These are phyloP conservation scores for Oscheius sp. DNA, from an alignment of 2,888 invertebrate genomes.

Conservation along the genomic window DNA sequence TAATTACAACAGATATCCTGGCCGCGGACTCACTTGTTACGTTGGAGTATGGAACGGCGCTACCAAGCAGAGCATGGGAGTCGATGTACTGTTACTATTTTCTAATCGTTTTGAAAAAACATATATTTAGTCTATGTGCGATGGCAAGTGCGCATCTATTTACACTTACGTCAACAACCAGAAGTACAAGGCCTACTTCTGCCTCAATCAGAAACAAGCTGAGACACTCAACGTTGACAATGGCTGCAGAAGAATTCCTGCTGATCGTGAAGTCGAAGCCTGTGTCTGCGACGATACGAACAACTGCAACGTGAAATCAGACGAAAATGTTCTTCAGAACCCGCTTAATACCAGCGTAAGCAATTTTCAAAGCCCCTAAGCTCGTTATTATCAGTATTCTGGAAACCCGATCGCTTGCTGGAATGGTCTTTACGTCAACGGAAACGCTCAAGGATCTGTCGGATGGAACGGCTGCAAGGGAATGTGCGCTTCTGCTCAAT, in stretches of 20 bases:
- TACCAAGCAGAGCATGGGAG: slow-evolving; percentile 47
- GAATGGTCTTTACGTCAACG: slow-evolving; percentile 52
- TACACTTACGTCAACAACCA: slow-evolving; percentile 41
- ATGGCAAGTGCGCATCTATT: slow-evolving; percentile 52
- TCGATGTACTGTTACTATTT: slow-evolving; percentile 35
- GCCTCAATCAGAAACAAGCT: slow-evolving; percentile 44
- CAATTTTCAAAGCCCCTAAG: background rate
- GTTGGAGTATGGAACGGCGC: slow-evolving; percentile 50
- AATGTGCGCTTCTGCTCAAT: slow-evolving; percentile 22
- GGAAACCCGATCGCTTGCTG: slow-evolving; percentile 52
- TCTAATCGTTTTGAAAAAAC: no score
- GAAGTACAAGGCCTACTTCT: slow-evolving; percentile 51
- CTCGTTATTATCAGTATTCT: slow-evolving; percentile 36
- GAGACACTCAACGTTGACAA: slow-evolving; percentile 45
- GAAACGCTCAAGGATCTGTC: slow-evolving; percentile 37
- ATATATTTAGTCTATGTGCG: slow-evolving; percentile 39
- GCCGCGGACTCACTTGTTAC: slow-evolving; percentile 45
- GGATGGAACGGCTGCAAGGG: slow-evolving; percentile 31
- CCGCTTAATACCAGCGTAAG: slow-evolving; percentile 34
- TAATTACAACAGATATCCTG: slow-evolving; percentile 47
- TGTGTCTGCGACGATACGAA: slow-evolving; percentile 52
- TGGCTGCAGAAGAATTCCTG: slow-evolving; percentile 36
- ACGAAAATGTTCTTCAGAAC: slow-evolving; percentile 21
- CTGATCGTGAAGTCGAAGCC: slow-evolving; percentile 42
- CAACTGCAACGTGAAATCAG: slow-evolving; percentile 45